Conservation (phyloP, 2,797 vertebrate genomes). For the Squalus acanthias region DNA sequence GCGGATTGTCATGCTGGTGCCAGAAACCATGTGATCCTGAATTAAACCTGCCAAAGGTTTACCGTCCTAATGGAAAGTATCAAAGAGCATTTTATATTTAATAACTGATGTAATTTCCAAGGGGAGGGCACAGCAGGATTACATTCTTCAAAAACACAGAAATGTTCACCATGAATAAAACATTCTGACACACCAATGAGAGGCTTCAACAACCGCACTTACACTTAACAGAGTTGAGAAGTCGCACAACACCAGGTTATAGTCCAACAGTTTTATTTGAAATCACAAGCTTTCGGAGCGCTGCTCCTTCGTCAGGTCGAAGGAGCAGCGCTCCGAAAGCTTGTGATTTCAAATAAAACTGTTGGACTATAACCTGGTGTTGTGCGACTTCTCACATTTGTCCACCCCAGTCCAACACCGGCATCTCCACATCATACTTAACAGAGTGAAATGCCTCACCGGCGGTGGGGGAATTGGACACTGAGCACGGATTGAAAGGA, state of each 20-base stretch:
- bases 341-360: too few species aligned
- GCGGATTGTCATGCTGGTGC: constrained; percentile 82
- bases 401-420: too few species aligned
- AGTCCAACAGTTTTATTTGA: too few species aligned
- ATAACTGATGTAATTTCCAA: not conserved
- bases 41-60: constrained; percentile 90
- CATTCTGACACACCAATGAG: not conserved
- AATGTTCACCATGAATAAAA: not conserved
- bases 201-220: not conserved
- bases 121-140: not conserved
- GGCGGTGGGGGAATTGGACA: not conserved
- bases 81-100: not conserved
- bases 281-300: too few species aligned
- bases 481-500: not conserved
- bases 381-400: too few species aligned
- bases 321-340: too few species aligned
- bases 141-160: not conserved
- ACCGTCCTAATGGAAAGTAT: constrained; percentile 68
- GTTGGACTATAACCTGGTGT: too few species aligned
- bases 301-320: too few species aligned
- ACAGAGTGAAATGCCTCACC: not conserved
- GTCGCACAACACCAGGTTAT: too few species aligned
- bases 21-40: constrained; percentile 96
- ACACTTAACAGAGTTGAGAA: not conserved
- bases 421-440: not conserved